phyloP scores from a whole-genome alignment of 2,797 vertebrate genomes.

The Mareca penelope region DNA sequence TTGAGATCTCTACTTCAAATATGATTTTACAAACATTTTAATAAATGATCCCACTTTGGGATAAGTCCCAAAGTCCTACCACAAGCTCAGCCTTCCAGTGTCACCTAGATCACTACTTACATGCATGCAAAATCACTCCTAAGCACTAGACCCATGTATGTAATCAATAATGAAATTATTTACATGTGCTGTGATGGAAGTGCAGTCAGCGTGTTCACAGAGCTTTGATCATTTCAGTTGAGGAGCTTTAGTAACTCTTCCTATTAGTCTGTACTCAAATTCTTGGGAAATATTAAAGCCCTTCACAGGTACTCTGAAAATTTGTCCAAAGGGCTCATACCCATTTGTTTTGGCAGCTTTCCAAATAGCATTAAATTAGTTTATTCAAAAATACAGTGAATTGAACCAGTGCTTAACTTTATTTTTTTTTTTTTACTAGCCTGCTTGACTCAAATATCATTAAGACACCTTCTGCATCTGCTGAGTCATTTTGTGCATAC shows the following conservation, averaged over 20 bases:
- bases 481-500: not conserved
- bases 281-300: not conserved
- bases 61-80: not conserved
- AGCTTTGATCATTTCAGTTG: not conserved
- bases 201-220: not conserved
- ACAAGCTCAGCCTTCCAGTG: not conserved
- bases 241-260: not conserved
- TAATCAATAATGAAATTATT: not conserved
- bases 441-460: rapidly evolving
- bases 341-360: not conserved
- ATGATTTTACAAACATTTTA: not conserved
- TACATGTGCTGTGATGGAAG: not conserved
- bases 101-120: not conserved
- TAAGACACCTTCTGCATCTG: not conserved
- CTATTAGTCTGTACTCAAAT: not conserved
- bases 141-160: rapidly evolving
- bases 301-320: not conserved
- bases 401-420: rapidly evolving
- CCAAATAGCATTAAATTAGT: not conserved
- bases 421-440: not conserved
- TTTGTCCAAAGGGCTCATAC: rapidly evolving
- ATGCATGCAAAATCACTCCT: not conserved
- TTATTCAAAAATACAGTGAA: not conserved
- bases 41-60: too few species aligned
- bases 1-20: not conserved